Conservation (phyloP, 1,140 invertebrate species). For the Aphelinus certus region DNA sequence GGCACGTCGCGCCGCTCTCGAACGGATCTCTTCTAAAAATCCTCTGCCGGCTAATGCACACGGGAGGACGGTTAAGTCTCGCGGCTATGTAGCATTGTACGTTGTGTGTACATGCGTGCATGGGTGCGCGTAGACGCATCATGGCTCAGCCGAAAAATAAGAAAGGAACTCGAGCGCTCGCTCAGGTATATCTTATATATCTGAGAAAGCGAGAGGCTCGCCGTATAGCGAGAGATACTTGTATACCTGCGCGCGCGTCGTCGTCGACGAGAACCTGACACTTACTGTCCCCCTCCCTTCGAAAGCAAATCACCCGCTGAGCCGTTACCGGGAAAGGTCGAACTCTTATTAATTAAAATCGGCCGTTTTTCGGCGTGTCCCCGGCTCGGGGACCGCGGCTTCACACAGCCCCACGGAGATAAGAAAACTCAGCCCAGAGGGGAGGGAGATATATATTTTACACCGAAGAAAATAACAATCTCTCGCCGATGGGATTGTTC, state of each 20-base stretch:
- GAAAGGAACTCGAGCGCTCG: conserved; percentile 2
- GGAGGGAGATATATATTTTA: neutral
- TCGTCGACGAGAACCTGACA: conserved; percentile 26
- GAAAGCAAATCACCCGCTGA: conserved; percentile 50
- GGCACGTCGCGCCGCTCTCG: conserved; percentile 34
- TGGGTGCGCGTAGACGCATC: no score
- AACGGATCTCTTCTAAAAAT: conserved; percentile 6
- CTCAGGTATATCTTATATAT: neutral
- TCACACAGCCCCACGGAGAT: conserved; percentile 8
- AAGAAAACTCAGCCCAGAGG: conserved; percentile 14
- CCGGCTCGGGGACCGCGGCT: neutral
- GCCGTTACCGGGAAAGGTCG: conserved; percentile 53
- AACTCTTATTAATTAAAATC: conserved; percentile 58
- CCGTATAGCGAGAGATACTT: conserved; percentile 15
- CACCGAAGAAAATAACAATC: conserved; percentile 27
- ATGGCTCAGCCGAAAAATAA: neutral
- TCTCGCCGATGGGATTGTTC: conserved; percentile 34
- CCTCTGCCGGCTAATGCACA: neutral
- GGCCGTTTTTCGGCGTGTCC: conserved; percentile 34
- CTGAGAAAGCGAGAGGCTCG: neutral
- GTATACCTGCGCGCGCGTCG: conserved; percentile 1
- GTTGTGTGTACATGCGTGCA: no score
- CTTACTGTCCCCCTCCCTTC: conserved; percentile 25
- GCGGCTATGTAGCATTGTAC: neutral
- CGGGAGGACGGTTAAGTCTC: neutral